phyloP scores from a whole-genome alignment of 1,140 invertebrate species.

The Himalopsyche phryganea region DNA sequence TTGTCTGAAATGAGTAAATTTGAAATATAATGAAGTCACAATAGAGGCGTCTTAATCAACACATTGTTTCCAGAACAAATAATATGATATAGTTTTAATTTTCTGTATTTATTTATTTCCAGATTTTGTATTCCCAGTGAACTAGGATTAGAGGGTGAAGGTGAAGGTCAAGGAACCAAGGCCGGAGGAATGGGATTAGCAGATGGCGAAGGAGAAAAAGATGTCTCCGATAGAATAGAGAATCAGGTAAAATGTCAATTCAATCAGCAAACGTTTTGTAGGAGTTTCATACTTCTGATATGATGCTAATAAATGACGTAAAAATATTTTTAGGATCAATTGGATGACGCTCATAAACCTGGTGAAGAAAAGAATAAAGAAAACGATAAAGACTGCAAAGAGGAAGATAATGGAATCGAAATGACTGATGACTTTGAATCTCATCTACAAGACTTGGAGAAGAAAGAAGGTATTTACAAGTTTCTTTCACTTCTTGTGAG shows the following conservation, averaged over 20 bases:
- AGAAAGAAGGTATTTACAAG: slow-evolving; percentile 49
- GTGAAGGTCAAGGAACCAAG: slow-evolving; percentile 58
- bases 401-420: slow-evolving; percentile 91
- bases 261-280: too few relatives aligned
- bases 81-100: too few relatives aligned
- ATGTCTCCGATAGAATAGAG: slow-evolving; percentile 92
- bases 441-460: slow-evolving; percentile 70
- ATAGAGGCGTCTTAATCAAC: too few relatives aligned
- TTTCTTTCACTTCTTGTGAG: too few relatives aligned
- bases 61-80: too few relatives aligned
- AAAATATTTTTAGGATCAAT: slow-evolving; percentile 71
- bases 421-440: slow-evolving; percentile 88
- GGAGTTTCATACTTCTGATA: too few relatives aligned
- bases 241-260: slow-evolving; percentile 46
- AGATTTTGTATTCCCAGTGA: slow-evolving; percentile 94
- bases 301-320: background rate
- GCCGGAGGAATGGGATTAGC: slow-evolving; percentile 79
- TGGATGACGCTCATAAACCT: slow-evolving; percentile 80
- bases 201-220: slow-evolving; percentile 89
- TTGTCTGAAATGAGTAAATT: too few relatives aligned
- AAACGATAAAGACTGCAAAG: slow-evolving; percentile 77
- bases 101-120: slow-evolving; percentile 39
- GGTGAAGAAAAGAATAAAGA: slow-evolving; percentile 69
- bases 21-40: too few relatives aligned
- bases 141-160: slow-evolving; percentile 64